Evolutionary conservation across 2,113 vertebrate genomes (phyloP).

Genomic region (Tricholaema leucomelas): DNA sequence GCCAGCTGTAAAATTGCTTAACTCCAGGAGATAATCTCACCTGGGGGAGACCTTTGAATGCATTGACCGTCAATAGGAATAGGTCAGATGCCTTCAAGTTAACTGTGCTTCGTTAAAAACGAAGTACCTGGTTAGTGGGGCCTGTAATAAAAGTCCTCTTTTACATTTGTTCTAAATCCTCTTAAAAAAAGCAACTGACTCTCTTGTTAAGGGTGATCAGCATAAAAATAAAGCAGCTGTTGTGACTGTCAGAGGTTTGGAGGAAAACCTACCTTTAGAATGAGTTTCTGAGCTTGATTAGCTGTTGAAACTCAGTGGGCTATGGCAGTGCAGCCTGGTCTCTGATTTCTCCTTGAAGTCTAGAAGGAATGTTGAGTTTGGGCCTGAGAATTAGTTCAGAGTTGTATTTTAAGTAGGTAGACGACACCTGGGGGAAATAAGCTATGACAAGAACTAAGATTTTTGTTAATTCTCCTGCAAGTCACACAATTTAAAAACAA

Average conservation of each 20-base stretch:
- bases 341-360: neutral
- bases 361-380: neutral
- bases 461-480: neutral
- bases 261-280: neutral
- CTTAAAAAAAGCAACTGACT: neutral
- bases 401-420: neutral
- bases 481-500: neutral
- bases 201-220: neutral
- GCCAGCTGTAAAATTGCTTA: conserved; percentile 23
- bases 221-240: conserved; percentile 23
- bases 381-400: neutral
- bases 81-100: conserved; percentile 14
- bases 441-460: neutral
- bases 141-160: neutral
- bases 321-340: neutral
- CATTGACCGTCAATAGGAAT: neutral
- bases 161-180: neutral
- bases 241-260: neutral
- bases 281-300: neutral
- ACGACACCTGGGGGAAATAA: neutral
- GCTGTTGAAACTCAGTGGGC: neutral
- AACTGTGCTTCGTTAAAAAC: neutral
- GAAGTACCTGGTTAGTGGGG: neutral
- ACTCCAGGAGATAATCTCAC: neutral
- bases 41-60: neutral